Conservation (phyloP, 2,113 vertebrate species). For the Halichoerus grypus region DNA sequence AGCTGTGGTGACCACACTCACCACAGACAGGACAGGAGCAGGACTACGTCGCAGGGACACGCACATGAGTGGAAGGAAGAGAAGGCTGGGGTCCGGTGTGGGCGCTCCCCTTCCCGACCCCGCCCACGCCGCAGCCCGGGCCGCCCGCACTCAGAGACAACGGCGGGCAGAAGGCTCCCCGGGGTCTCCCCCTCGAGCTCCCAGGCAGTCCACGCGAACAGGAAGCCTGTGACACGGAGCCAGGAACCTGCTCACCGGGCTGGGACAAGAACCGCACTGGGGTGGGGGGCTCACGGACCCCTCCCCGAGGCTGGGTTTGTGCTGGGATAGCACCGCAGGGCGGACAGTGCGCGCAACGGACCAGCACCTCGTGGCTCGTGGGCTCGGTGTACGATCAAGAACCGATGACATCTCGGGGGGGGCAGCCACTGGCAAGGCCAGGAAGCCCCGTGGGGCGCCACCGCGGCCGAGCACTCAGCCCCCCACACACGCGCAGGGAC, state of each 20-base stretch:
- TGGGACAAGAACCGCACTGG: neutral
- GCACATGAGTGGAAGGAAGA: fast-evolving
- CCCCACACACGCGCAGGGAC: neutral
- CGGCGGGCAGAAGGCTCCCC: fast-evolving
- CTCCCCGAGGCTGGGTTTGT: neutral
- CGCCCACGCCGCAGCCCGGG: neutral
- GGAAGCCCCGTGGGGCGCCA: neutral
- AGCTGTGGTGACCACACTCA: neutral
- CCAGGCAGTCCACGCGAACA: neutral
- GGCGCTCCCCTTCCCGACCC: neutral
- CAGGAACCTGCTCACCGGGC: neutral
- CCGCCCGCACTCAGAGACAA: neutral
- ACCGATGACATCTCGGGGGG: fast-evolving
- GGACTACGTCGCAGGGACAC: too few species aligned
- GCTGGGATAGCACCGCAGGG: neutral
- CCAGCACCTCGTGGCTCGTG: neutral
- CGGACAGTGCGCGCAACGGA: neutral
- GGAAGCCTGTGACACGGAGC: neutral
- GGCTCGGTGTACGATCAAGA: too few species aligned
- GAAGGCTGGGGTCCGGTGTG: neutral
- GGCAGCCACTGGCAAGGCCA: neutral
- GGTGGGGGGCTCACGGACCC: neutral
- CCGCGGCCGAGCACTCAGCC: neutral
- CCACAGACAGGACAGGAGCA: fast-evolving
- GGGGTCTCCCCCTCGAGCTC: neutral